Conservation (phyloP, 64 coral and sea anemone genomes). For the Stichodactyla mertensii region DNA sequence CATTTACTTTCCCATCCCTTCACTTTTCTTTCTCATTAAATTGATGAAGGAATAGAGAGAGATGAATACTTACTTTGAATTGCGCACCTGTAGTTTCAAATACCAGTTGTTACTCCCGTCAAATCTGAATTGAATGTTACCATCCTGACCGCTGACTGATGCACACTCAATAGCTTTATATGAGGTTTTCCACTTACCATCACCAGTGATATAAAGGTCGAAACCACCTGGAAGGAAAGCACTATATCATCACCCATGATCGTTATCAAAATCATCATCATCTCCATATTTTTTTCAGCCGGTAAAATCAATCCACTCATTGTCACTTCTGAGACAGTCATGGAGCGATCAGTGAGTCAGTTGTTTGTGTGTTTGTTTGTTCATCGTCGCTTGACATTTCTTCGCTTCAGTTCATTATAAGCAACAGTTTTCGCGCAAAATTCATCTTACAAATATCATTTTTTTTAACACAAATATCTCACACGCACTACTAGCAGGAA, state of each 20-base stretch:
- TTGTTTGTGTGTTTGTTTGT: neutral
- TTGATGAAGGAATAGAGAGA: neutral
- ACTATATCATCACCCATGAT: no score
- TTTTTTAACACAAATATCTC: no score
- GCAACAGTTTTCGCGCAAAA: no score
- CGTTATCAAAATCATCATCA: no score
- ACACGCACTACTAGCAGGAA: no score
- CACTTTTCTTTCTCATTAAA: neutral
- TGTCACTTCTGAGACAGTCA: no score
- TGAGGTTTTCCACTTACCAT: conserved; percentile 31
- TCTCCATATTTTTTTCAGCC: no score
- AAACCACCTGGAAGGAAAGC: conserved; percentile 33
- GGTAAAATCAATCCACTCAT: no score
- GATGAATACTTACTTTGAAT: conserved; percentile 52
- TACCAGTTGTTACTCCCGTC: conserved; percentile 62
- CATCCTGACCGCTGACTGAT: conserved; percentile 26
- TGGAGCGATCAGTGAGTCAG: neutral
- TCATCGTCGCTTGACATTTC: no score
- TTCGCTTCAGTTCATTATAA: no score
- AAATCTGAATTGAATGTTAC: conserved; percentile 62
- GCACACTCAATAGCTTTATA: conserved; percentile 63
- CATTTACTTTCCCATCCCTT: conserved; percentile 36
- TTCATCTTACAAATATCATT: no score
- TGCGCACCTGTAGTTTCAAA: conserved; percentile 56
- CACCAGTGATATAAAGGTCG: conserved; percentile 41